Evolutionary conservation across 2,888 invertebrate genomes (phyloP).

Genomic region (Malthinus seriepunctatus): DNA sequence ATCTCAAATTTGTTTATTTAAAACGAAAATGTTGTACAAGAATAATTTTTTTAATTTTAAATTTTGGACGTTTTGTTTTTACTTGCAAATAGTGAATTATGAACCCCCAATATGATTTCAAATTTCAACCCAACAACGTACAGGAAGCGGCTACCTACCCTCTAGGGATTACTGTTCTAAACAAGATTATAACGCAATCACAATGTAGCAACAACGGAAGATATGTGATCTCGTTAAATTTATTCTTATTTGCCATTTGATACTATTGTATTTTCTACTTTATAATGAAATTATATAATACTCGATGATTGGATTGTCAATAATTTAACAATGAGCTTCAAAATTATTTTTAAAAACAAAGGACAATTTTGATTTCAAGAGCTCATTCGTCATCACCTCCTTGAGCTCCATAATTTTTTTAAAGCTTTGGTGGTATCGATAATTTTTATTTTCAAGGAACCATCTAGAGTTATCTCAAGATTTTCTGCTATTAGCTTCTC

Average conservation of each 20-base stretch:
- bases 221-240: conserved; percentile 30
- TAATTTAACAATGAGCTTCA: no score
- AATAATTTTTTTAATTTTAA: conserved; percentile 50
- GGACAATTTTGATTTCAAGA: no score
- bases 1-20: conserved; percentile 6
- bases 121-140: conserved; percentile 27
- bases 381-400: no score
- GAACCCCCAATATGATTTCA: conserved; percentile 29
- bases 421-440: no score
- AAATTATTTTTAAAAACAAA: no score
- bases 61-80: conserved; percentile 48
- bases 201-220: conserved; percentile 30
- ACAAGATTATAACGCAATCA: conserved; percentile 48
- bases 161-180: conserved; percentile 43
- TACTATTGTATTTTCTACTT: conserved; percentile 12
- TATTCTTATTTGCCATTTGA: conserved; percentile 25
- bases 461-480: no score
- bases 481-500: no score
- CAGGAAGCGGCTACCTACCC: conserved; percentile 37
- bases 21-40: background rate
- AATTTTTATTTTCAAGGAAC: no score
- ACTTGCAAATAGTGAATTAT: conserved; percentile 36
- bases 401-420: no score
- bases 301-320: no score
- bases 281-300: no score